Evolutionary conservation across 35 echinoderm and acorn worm species (phyloP).

Genomic region (Holothuria glaberrima): DNA sequence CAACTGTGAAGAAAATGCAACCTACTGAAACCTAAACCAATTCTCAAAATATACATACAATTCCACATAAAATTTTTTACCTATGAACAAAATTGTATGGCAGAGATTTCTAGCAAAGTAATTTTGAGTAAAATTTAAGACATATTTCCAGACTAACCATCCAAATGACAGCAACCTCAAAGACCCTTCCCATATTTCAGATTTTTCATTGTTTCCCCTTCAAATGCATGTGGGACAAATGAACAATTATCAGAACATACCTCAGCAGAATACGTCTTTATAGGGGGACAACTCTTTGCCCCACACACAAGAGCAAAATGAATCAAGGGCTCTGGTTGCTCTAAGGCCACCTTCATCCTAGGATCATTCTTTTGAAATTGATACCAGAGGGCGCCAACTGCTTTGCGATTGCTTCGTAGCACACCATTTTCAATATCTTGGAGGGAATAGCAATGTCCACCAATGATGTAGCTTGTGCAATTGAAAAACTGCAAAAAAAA

Average conservation of each 20-base stretch:
- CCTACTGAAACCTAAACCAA: too few species aligned
- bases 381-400: constrained; percentile 64
- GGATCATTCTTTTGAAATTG: constrained; percentile 83
- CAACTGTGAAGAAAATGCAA: too few species aligned
- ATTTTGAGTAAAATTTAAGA: too few species aligned
- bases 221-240: too few species aligned
- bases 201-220: too few species aligned
- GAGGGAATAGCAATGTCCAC: constrained; percentile 78
- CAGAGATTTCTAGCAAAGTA: too few species aligned
- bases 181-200: too few species aligned
- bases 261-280: constrained; percentile 87
- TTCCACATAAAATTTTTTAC: too few species aligned
- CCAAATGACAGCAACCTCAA: too few species aligned
- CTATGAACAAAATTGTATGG: too few species aligned
- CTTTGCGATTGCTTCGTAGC: constrained; percentile 78
- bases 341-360: constrained; percentile 74
- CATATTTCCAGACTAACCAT: too few species aligned
- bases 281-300: constrained; percentile 93
- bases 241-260: constrained; percentile 42
- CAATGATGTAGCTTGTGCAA: constrained; percentile 87
- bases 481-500: constrained; percentile 85
- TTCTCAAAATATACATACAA: too few species aligned
- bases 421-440: constrained; percentile 97
- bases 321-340: constrained; percentile 78
- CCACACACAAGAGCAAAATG: constrained; percentile 97